Evolutionary conservation across 2,797 vertebrate species (phyloP), one percentile per base, ranked within the genome.

Genomic region (Myripristis jacobus): DNA sequence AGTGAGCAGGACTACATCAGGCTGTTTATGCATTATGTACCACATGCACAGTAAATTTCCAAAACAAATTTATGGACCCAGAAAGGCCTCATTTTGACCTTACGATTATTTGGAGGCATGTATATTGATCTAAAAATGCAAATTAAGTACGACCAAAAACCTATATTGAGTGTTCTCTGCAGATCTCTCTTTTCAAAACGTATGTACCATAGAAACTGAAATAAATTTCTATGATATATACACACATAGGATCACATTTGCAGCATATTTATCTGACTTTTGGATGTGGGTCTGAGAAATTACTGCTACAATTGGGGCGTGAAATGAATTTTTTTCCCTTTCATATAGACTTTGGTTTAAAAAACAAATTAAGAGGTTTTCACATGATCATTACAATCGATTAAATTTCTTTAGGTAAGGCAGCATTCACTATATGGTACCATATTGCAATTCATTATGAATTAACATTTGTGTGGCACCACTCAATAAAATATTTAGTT

Each of bases 381-480:
- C 29, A 84, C 63, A 79, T 52, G 41, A 79, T 87, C 61, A 58
- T 77, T 59, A 87, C 24, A 18, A 86, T 88, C 74, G 64, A 80
- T 83, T 78, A 67, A 77, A 83, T 73, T 71, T 87, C 64, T 86
- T 86, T 87, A 91, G 91, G 90, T 90, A 92, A 92, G 89, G 88
- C 86, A 88, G 88, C 72, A 44, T 77, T 86, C 76, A 88, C 79
- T 68, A 68, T 58, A 65, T 76, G 82, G 84, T 61, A 61, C 85
- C 83, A 81, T 80, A 73, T 69, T 88, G 85, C 81, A 91, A 91
- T 91, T 92, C 88, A 89, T 51, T 91, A 90, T 91, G 89, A 91
- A 91, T 84, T 86, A 91, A 86, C 86, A 9, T 76, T 43, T 41
- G 75, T 80, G 79, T 59, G 80, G 86, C 78, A 71, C 62, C 81